Evolutionary conservation across 2,888 invertebrate genomes (phyloP), one percentile per base, ranked within the genome.

Genomic region (Coenonympha glycerion): DNA sequence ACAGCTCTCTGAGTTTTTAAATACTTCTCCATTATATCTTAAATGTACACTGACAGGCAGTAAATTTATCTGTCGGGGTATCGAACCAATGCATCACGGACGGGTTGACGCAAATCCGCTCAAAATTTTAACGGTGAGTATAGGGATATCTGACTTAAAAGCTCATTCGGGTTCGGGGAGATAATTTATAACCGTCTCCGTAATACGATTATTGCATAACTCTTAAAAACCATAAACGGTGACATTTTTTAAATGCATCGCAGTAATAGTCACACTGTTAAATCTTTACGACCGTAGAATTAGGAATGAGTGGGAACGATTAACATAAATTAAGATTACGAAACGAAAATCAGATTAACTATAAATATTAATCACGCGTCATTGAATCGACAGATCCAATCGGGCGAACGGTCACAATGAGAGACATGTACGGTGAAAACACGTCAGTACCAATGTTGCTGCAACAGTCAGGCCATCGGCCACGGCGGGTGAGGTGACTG

Each of bases 101-200:
- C 70, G 69, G 68, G 62, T 65, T 76, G 85, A 85, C 86, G 68
- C 70, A 81, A 83, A 86, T 80, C 86, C 82, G 76, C 80, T 82
- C 76, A 81, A 76, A 77, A 44, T 46, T 74, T 84, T 79, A 81
- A 85, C 79, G 82, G 79, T n/a, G n/a, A n/a, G n/a, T 74, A 71
- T 77, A 64, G 64, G 64, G 68, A 71, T 76, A 77, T 70, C 62
- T 65, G 66, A 60, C 55, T 55, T 63, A 53, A 60, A 62, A 65
- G 64, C 66, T 65, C 62, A 64, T 68, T 75, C 69, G 69, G 68
- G 72, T 73, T 74, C 74, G 64, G 53, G 56, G 48, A 67, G 61
- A 71, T 74, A 73, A 74, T 76, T 76, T 78, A 71, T 74, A 63
- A 58, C 60, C 62, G 51, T 58, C 58, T 64, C 62, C 65, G 64